Base-by-base conservation (phyloP, 2,797 vertebrate genomes). In the Schizopygopsis malacanthus region DNA sequence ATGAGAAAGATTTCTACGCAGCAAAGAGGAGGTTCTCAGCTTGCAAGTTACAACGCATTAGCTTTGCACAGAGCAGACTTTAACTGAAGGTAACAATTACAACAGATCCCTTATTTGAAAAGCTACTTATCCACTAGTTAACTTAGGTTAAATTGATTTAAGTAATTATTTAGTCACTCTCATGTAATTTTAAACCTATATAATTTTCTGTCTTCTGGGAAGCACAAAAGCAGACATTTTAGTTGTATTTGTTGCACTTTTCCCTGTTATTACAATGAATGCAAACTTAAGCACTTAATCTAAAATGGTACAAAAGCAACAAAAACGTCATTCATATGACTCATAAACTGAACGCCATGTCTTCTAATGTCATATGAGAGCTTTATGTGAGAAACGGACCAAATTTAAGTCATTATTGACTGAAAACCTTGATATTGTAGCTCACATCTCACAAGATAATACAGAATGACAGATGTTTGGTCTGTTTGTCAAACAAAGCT, bases 1-100 rank as follows among this genome's bases (percentile, higher is more conserved):
- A 88, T 90, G 91, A 92, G 92, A 92, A 93, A 93, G 90, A 90
- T 91, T 91, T 91, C 87, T 88, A 91, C 90, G 28, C 88, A 89
- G 91, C 87, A 85, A 82, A 89, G 86, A 81, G 89, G 88, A 89
- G 80, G 82, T 63, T 93, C 92, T 89, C 37, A 87, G 87, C 81
- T 88, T 94, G 91, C 93, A 92, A 92, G 85, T 89, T 89, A 87
- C 86, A 85, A 22, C 69, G 81, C 69, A 72, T 86, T 89, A 73
- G 82, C 88, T 79, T 81, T 85, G 71, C 82, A 86, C 52, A 80
- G 82, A 88, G 76, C 13, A 33, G 61, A 45, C 45, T 22, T 67
- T 71, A 72, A 72, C 61, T 71, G 61, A 87, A 88, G 78, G 61
- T 54, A 79, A 25, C 43, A 88, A 86, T 87, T 78, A 61, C 83